phyloP scores from a whole-genome alignment of 2,113 vertebrate species.

The Ancistrus triradiatus region DNA sequence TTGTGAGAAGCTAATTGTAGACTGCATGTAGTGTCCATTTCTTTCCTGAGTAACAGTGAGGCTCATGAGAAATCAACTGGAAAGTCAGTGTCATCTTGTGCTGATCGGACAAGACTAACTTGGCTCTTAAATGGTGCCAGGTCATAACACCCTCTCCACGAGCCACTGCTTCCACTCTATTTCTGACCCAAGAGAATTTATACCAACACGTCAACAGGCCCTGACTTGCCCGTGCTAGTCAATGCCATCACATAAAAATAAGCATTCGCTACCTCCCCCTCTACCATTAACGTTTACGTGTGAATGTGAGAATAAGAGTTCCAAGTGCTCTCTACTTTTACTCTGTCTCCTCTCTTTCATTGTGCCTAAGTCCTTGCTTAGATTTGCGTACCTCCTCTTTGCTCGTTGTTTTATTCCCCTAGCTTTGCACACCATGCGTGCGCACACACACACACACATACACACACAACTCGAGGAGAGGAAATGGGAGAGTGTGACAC shows the following conservation, averaged over 20 bases:
- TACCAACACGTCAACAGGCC: conserved; percentile 51
- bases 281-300: no score
- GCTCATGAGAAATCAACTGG: not conserved
- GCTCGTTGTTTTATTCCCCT: not conserved
- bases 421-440: not conserved
- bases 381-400: no score
- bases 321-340: no score
- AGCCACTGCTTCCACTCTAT: conserved; percentile 47
- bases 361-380: no score
- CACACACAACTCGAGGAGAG: no score
- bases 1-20: conserved; percentile 47
- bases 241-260: conserved; percentile 34
- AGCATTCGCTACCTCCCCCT: no score
- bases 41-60: not conserved
- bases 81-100: conserved; percentile 15
- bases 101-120: conserved; percentile 31
- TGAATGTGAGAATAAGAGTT: no score
- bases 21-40: conserved; percentile 26
- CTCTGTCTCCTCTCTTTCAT: no score
- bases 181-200: conserved; percentile 56
- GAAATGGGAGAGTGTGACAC: not conserved
- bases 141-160: conserved; percentile 16
- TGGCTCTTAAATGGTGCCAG: conserved; percentile 31
- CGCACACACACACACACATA: conserved; percentile 15
- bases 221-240: conserved; percentile 47